Evolutionary conservation across 2,888 invertebrate genomes (phyloP).

Genomic region (Arctia plantaginis): DNA sequence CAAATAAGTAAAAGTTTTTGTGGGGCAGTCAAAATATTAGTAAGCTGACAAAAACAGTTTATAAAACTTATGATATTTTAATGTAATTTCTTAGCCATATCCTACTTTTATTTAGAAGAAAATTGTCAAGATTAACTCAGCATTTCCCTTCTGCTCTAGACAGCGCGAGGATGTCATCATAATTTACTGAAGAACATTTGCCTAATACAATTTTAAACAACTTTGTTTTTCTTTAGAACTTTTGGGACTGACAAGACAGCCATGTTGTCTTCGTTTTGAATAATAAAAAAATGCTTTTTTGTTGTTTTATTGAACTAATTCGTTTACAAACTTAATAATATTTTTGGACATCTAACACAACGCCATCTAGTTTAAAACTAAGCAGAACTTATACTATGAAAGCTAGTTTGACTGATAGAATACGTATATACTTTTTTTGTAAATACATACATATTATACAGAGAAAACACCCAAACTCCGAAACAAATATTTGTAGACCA

Average conservation of each 20-base stretch:
- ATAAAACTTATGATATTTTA: background rate
- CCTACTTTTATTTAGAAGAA: background rate
- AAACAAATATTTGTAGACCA: too few relatives aligned
- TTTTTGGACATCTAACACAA: too few relatives aligned
- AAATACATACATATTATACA: too few relatives aligned
- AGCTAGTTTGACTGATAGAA: too few relatives aligned
- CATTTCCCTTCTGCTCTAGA: background rate
- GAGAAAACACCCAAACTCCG: too few relatives aligned
- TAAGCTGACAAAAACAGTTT: background rate
- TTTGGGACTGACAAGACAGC: background rate
- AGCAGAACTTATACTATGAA: too few relatives aligned
- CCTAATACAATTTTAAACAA: background rate
- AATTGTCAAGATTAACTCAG: background rate
- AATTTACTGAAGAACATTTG: background rate
- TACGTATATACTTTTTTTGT: too few relatives aligned
- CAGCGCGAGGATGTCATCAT: background rate
- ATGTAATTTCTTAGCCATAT: background rate
- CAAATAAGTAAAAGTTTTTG: too few relatives aligned
- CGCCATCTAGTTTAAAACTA: too few relatives aligned
- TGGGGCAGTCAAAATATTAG: background rate
- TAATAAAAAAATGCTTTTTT: background rate
- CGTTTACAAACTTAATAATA: background rate
- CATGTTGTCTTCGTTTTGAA: background rate
- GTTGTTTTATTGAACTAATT: background rate
- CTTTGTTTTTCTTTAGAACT: background rate